Percentiles rank a stretch among this genome's conserved stretches.
These are phyloP conservation scores for Drosophila willistoni DNA, from an alignment of 1,140 invertebrate species.

Conservation along the genomic window DNA sequence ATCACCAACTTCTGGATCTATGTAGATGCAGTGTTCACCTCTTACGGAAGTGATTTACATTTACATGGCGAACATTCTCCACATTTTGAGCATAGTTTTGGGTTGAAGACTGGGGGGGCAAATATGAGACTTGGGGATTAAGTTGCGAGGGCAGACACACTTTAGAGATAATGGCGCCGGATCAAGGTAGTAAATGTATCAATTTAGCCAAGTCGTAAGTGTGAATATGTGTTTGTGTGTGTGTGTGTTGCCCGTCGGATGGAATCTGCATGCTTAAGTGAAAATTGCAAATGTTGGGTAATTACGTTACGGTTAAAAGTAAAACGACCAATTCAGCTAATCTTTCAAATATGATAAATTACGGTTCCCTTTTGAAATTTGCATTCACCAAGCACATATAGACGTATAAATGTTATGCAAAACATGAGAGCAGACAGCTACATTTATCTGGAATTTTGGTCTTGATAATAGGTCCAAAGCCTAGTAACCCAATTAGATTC, in stretches of 20 bases:
- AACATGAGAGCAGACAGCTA: no score
- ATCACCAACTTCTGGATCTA: background rate
- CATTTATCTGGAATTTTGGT: no score
- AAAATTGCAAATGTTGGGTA: constrained; percentile 53
- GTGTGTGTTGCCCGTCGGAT: constrained; percentile 5
- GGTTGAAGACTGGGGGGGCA: constrained; percentile 24
- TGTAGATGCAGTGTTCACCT: constrained; percentile 32
- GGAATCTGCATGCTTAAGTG: constrained; percentile 46
- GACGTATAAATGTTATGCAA: no score
- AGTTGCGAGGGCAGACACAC: constrained; percentile 7
- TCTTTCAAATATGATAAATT: constrained; percentile 6
- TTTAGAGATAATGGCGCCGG: constrained; percentile 65
- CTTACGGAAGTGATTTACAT: constrained; percentile 74
- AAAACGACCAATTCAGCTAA: background rate
- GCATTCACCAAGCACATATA: background rate
- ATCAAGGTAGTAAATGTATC: constrained; percentile 80
- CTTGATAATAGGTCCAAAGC: no score
- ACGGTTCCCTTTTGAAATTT: background rate
- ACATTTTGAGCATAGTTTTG: constrained; percentile 76
- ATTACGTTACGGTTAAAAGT: constrained; percentile 16
- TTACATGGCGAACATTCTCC: constrained; percentile 70
- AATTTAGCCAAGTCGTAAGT: constrained; percentile 48
- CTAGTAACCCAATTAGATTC: no score
- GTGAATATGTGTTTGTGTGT: constrained; percentile 1
- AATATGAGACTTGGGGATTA: constrained; percentile 2